Percentiles rank a stretch among this genome's conserved stretches.
phyloP scores from a whole-genome alignment of 2,113 vertebrate genomes.

The Cyrtonyx montezumae region DNA sequence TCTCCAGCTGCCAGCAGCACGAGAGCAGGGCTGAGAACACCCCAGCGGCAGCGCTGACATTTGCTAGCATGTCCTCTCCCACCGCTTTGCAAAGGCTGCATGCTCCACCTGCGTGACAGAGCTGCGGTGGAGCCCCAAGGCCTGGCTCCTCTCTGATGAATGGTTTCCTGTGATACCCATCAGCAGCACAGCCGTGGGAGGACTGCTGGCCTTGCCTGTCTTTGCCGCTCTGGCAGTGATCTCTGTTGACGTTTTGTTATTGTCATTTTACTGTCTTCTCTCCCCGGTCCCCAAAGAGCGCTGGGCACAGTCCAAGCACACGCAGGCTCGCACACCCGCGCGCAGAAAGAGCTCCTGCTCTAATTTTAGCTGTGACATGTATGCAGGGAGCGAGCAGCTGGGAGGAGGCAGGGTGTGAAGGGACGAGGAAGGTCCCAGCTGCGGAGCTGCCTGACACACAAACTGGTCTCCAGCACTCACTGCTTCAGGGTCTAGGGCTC shows the following conservation, averaged over 20 bases:
- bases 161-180: slow-evolving; percentile 27
- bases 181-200: neutral
- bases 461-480: neutral
- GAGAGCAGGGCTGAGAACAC: neutral
- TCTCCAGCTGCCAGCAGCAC: neutral
- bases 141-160: neutral
- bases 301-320: neutral
- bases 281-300: neutral
- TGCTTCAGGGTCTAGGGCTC: neutral
- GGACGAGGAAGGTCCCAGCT: neutral
- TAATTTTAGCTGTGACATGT: slow-evolving; percentile 6
- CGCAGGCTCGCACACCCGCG: neutral
- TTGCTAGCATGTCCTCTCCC: neutral
- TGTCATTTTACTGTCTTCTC: neutral
- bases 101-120: neutral
- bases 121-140: neutral
- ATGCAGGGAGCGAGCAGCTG: neutral
- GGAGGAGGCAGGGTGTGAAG: slow-evolving; percentile 14
- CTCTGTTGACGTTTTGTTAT: neutral
- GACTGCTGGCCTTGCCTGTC: neutral
- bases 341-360: neutral
- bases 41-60: neutral
- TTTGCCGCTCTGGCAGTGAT: neutral
- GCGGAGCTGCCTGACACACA: neutral
- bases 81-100: neutral